Evolutionary conservation across 2,797 vertebrate species (phyloP), one percentile per base, ranked within the genome.

Genomic region (Rachycentron canadum): DNA sequence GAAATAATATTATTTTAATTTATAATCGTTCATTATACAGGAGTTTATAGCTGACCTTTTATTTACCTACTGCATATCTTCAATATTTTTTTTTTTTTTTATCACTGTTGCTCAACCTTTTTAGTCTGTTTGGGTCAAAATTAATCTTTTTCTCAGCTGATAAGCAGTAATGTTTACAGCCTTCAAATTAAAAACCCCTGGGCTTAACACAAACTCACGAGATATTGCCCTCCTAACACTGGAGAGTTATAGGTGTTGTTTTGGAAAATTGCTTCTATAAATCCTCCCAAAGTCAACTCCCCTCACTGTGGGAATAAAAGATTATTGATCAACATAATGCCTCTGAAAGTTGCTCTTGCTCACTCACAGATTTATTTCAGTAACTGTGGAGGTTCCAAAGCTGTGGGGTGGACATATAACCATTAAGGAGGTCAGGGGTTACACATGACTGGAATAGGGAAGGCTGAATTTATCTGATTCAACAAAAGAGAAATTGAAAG

Each of bases 131-230:
- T 26, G 11, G 25, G 13, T 60, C 40, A 25, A n/a, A n/a, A 5
- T 56, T 13, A 72, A 53, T 19, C 23, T 3, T 73, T 53, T 43
- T 6, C 30, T 55, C 21, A 14, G 28, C 43, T 64, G 73, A 65
- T 38, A 41, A 72, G 23, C 66, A 13, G 30, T 45, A 6, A 45
- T 34, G 30, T 59, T 73, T 61, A 52, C 40, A 47, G 28, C n/a
- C 32, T 53, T 70, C 6, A 47, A 71, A 73, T 74, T 47, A 83
- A 61, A 75, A n/a, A 32, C 25, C 58, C 13, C 26, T 21, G 28
- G 19, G 23, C 30, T 70, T 5, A 41, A n/a, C 9, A 64, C 45
- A 28, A 4, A 62, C 66, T 53, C 25, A 26, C n/a, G 36, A 61
- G 53, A 14, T 61, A 5, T 53, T 28, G 25, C 2, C 13, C 50